These are phyloP conservation scores for Seladonia tumulorum DNA, from an alignment of 2,888 invertebrate genomes.

Conservation along the genomic window DNA sequence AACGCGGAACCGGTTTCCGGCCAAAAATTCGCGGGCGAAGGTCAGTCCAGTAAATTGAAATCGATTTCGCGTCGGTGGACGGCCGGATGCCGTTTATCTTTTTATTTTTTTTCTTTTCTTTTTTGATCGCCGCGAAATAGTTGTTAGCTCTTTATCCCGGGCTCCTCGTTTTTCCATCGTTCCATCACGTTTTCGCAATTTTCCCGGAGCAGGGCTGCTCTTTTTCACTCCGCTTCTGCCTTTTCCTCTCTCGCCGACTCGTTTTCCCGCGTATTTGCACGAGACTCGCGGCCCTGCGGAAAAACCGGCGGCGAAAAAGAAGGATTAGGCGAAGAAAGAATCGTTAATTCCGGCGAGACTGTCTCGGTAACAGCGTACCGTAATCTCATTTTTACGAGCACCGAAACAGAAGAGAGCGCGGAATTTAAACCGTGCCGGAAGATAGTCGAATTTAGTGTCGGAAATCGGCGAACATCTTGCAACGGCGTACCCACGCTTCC, in stretches of 20 bases:
- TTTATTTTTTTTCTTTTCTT: no score
- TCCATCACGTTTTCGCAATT: conserved; percentile 1
- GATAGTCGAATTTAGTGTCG: conserved; percentile 53
- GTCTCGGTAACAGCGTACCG: neutral
- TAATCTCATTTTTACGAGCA: conserved; percentile 56
- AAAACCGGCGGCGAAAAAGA: conserved; percentile 1
- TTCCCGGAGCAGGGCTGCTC: conserved; percentile 7
- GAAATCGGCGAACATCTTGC: conserved; percentile 33
- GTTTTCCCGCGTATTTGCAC: neutral
- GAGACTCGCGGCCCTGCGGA: neutral
- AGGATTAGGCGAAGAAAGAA: conserved; percentile 35
- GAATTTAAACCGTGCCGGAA: conserved; percentile 51
- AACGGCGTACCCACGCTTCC: neutral
- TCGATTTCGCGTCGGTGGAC: conserved; percentile 31
- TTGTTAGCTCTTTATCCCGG: conserved; percentile 20
- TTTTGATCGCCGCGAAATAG: conserved; percentile 20
- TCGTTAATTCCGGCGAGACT: conserved; percentile 35
- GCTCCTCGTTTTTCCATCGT: neutral
- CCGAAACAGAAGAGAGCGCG: conserved; percentile 18
- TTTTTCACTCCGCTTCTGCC: neutral
- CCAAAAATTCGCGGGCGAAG: neutral
- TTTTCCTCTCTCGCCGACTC: neutral
- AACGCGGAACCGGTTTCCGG: neutral
- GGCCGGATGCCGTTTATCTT: neutral
- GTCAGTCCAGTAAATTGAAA: conserved; percentile 27